phyloP scores from a whole-genome alignment of 2,888 invertebrate genomes.

The Acanthosepion esculentum region DNA sequence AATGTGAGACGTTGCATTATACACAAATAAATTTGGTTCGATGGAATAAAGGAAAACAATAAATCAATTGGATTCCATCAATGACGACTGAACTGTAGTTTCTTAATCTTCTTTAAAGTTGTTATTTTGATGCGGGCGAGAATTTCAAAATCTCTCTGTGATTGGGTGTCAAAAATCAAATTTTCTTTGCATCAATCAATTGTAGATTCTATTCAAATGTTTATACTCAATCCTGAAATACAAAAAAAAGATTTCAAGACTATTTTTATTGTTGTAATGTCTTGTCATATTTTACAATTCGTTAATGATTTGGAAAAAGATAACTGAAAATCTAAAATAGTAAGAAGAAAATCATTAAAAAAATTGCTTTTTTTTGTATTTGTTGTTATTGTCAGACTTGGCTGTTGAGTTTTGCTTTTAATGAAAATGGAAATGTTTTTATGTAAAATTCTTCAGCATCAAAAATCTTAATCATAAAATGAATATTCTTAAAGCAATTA shows the following conservation, averaged over 20 bases:
- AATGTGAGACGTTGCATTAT: too few species aligned
- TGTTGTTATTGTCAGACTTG: neutral
- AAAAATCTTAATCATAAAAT: neutral
- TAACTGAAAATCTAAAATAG: neutral
- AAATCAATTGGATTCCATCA: too few species aligned
- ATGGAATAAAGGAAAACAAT: too few species aligned
- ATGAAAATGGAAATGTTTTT: neutral
- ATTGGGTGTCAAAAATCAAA: neutral
- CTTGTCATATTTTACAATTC: neutral
- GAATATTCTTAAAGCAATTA: neutral
- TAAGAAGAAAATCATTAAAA: neutral
- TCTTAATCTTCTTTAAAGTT: neutral
- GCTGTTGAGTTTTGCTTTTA: neutral
- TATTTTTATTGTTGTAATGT: neutral
- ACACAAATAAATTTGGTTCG: too few species aligned
- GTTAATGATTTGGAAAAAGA: neutral
- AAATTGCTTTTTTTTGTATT: neutral
- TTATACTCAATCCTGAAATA: neutral
- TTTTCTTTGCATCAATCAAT: neutral
- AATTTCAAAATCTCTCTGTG: slow-evolving; percentile 48
- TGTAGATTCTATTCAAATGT: neutral
- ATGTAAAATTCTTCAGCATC: neutral
- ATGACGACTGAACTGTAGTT: too few species aligned
- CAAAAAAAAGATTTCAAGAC: neutral
- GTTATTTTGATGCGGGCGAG: neutral